These are phyloP conservation scores for Orius insidiosus DNA, from an alignment of 1,140 invertebrate genomes.

Conservation along the genomic window DNA sequence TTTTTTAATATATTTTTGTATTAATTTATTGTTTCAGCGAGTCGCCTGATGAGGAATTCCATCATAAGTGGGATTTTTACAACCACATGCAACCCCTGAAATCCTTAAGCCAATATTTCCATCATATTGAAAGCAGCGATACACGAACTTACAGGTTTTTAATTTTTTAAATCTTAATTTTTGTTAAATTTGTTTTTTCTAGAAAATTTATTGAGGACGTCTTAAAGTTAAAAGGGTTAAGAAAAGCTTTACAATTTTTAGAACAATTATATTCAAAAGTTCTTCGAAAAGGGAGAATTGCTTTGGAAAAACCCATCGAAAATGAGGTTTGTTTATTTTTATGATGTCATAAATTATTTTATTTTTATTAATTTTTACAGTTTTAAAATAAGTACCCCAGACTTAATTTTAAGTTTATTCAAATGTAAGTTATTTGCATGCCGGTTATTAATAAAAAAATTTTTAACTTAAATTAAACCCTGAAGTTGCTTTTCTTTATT, in stretches of 20 bases:
- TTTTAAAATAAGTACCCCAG: background rate
- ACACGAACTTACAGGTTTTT: slow-evolving; percentile 23
- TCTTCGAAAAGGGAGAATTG: slow-evolving; percentile 46
- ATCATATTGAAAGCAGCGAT: slow-evolving; percentile 21
- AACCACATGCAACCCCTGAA: slow-evolving; percentile 1
- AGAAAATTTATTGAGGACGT: slow-evolving; percentile 73
- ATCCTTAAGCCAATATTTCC: background rate
- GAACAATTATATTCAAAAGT: slow-evolving; percentile 47
- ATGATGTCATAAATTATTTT: slow-evolving; percentile 1
- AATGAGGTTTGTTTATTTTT: slow-evolving; percentile 20
- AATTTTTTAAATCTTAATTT: slow-evolving; percentile 21
- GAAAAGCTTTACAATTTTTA: slow-evolving; percentile 56
- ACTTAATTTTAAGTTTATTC: background rate
- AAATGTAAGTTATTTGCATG: background rate
- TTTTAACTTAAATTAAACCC: background rate
- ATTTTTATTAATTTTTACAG: slow-evolving; percentile 7
- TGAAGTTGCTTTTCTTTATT: no score
- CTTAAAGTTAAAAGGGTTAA: slow-evolving; percentile 65
- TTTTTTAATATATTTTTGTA: no score
- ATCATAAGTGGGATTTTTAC: slow-evolving; percentile 1
- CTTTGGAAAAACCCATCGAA: slow-evolving; percentile 37
- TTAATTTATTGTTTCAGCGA: no score
- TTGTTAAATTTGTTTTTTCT: slow-evolving; percentile 16
- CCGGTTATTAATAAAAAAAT: slow-evolving; percentile 14
- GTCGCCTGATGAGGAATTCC: no score